Evolutionary conservation across 2,113 vertebrate genomes (phyloP).

Genomic region (Grammomys dolichurus): DNA sequence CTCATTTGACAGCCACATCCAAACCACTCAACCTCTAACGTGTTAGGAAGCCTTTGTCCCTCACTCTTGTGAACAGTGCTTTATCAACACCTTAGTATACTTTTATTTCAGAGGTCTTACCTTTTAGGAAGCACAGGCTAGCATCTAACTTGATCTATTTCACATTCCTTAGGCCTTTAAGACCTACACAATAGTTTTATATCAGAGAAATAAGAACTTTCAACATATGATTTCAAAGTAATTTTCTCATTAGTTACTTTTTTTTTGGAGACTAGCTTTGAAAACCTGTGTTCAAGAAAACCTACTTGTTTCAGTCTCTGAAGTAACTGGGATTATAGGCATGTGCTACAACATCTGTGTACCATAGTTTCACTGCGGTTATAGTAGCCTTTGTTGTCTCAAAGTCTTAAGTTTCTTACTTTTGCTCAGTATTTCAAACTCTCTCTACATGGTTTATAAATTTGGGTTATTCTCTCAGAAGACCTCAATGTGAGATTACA

Average conservation of each 20-base stretch:
- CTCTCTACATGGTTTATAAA: slow-evolving; percentile 23
- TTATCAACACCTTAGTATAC: slow-evolving; percentile 60
- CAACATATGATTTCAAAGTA: neutral
- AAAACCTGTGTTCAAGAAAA: neutral
- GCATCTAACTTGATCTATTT: neutral
- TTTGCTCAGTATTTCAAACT: slow-evolving; percentile 18
- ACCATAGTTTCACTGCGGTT: slow-evolving; percentile 32
- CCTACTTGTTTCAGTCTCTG: neutral
- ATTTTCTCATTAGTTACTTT: neutral
- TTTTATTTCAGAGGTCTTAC: slow-evolving; percentile 64
- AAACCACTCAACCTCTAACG: slow-evolving; percentile 53
- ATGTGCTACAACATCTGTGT: neutral
- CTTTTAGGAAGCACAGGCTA: neutral
- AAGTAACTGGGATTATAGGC: neutral
- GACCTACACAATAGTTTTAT: neutral
- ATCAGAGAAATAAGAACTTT: neutral
- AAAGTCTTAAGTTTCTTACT: neutral
- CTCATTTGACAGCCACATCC: slow-evolving; percentile 44
- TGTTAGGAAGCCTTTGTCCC: slow-evolving; percentile 44
- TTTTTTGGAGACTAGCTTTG: neutral
- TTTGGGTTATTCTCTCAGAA: slow-evolving; percentile 29
- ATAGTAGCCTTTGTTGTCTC: neutral
- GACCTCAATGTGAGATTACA: slow-evolving; percentile 4
- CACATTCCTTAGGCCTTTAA: neutral
- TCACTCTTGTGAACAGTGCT: slow-evolving; percentile 55